Base-by-base conservation (phyloP, 2,797 vertebrate species). In the Karalla daura region DNA sequence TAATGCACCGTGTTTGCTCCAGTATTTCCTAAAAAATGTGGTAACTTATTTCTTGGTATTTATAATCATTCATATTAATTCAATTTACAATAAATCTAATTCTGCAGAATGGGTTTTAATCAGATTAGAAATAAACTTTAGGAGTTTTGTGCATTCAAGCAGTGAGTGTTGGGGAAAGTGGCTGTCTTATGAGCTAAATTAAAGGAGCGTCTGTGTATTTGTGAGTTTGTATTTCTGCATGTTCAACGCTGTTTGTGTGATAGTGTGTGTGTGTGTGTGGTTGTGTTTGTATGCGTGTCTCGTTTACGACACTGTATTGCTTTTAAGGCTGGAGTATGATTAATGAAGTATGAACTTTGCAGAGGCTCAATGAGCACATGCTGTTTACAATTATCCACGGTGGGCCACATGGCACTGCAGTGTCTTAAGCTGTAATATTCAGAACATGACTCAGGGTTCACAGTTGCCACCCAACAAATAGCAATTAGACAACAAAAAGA, bases 271-370 rank as follows among this genome's bases (percentile, higher is more conserved):
- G 39, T n/a, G 25, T 63, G 53, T 6, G 39, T 15, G 25, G n/a
- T n/a, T 14, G 63, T 32, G 21, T n/a, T 43, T 15, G 63, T 33
- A 18, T n/a, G 53, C 5, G 39, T n/a, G 25, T 63, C 20, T 45
- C 56, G n/a, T n/a, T n/a, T n/a, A n/a, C n/a, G n/a, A n/a, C n/a
- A n/a, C n/a, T n/a, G n/a, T n/a, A n/a, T n/a, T n/a, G n/a, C n/a
- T n/a, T 63, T 53, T 63, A 66, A 54, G 25, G n/a, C 44, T 46
- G 15, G 41, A 74, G 70, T 63, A 65, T 54, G 43, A 74, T 77
- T 70, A 74, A 70, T 81, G 56, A 64, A 51, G 63, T 67, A 67
- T 63, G 65, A 58, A 63, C 39, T 39, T 30, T 63, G 32, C 18
- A 46, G 41, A 60, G 32, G 40, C 24, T 69, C 61, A 73, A 70